phyloP scores from a whole-genome alignment of 2,797 vertebrate species.

The Helarctos malayanus region DNA sequence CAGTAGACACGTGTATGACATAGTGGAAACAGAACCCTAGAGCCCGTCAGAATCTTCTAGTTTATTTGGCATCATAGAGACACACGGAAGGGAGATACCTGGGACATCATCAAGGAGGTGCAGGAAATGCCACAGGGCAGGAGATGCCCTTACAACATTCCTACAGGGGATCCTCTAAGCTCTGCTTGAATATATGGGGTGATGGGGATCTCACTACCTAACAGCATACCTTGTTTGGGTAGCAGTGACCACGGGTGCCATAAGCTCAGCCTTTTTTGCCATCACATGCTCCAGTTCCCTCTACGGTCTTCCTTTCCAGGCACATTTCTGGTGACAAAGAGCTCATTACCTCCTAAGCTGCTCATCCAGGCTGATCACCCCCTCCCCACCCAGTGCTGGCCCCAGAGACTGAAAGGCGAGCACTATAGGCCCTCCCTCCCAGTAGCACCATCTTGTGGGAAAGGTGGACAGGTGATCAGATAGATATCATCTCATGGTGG shows the following conservation, averaged over 20 bases:
- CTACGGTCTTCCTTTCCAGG: not conserved
- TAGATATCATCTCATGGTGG: not conserved
- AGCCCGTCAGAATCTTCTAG: constrained; percentile 21
- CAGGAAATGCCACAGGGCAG: not conserved
- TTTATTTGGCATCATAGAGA: not conserved
- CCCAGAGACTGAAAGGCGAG: not conserved
- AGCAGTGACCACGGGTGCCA: not conserved
- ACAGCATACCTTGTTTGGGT: not conserved
- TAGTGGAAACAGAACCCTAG: not conserved
- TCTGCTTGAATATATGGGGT: not conserved
- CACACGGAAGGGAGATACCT: not conserved
- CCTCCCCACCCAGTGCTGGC: not conserved
- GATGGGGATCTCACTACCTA: not conserved
- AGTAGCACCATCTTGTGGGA: not conserved
- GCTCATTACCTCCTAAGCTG: not conserved
- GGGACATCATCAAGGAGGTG: not conserved
- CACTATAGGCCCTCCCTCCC: not conserved
- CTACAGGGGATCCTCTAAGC: not conserved
- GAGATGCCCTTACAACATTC: not conserved
- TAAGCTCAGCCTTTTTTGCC: not conserved
- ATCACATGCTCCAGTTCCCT: not conserved
- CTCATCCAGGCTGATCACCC: not conserved
- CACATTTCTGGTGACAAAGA: not conserved
- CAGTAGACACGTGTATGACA: not conserved
- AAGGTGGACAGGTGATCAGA: not conserved